These are phyloP conservation scores for Sigmodon hispidus DNA, from an alignment of 2,113 vertebrate genomes.

Conservation along the genomic window DNA sequence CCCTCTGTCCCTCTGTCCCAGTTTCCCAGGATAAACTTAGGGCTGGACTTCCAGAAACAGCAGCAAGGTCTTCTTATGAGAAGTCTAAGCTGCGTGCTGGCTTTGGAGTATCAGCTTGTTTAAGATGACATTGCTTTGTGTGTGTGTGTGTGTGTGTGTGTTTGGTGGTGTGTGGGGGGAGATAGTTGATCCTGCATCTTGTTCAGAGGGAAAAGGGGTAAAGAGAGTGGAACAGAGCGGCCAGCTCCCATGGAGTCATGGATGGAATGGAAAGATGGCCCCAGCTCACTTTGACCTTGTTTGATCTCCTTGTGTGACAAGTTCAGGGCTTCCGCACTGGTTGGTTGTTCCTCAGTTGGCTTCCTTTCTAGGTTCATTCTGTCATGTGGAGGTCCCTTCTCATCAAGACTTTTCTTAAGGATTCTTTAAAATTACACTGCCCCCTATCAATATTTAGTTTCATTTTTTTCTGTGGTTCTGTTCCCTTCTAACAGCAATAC, in stretches of 20 bases:
- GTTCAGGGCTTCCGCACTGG: background rate
- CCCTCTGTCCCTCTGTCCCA: background rate
- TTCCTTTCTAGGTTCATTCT: background rate
- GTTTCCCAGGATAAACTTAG: background rate
- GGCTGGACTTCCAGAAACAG: background rate
- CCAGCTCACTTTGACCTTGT: background rate
- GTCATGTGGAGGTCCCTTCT: background rate
- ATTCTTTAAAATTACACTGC: background rate
- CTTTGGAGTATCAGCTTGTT: background rate
- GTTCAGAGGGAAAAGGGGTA: background rate
- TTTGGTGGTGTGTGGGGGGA: too few species aligned
- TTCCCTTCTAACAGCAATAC: background rate
- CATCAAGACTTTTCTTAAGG: background rate
- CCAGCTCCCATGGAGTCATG: background rate
- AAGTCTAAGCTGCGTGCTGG: background rate
- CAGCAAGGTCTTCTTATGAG: background rate
- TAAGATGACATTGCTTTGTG: background rate
- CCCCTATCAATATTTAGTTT: background rate
- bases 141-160: too few species aligned
- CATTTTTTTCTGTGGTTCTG: background rate
- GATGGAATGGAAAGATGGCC: background rate
- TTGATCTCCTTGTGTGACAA: background rate
- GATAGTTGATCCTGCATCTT: background rate
- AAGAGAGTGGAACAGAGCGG: background rate
- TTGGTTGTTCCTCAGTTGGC: background rate